Evolutionary conservation across 2,797 vertebrate species (phyloP).

Genomic region (Moxostoma hubbsi): DNA sequence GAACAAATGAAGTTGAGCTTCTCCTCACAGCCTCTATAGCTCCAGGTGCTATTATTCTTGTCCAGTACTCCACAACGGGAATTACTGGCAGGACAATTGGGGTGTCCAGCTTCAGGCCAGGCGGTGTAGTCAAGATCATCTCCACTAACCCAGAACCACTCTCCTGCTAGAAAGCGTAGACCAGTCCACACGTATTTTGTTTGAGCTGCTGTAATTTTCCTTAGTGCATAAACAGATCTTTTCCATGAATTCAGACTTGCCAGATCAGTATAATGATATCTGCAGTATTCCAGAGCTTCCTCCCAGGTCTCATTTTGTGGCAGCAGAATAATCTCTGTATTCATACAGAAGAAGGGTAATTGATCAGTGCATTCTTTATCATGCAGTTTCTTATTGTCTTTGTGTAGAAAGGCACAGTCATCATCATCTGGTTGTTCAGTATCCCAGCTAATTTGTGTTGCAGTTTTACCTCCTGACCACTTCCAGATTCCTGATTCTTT

Average conservation of each 20-base stretch:
- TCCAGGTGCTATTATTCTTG: not conserved
- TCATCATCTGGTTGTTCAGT: not conserved
- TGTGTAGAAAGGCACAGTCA: not conserved
- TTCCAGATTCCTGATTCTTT: slow-evolving; percentile 4
- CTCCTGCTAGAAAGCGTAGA: not conserved
- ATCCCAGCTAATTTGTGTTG: not conserved
- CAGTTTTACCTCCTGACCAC: slow-evolving; percentile 22
- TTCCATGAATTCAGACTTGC: slow-evolving; percentile 26
- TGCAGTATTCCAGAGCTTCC: slow-evolving; percentile 25
- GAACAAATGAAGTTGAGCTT: slow-evolving; percentile 40
- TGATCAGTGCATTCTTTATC: not conserved
- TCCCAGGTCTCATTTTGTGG: rapidly evolving
- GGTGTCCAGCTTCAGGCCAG: slow-evolving; percentile 42
- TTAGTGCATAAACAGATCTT: not conserved
- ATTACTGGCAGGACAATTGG: slow-evolving; percentile 32
- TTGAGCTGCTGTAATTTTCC: not conserved
- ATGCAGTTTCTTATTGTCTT: not conserved
- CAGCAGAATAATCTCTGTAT: slow-evolving; percentile 53
- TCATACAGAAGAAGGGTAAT: slow-evolving; percentile 44
- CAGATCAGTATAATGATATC: slow-evolving; percentile 25
- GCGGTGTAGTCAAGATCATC: slow-evolving; percentile 36
- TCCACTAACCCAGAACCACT: slow-evolving; percentile 65
- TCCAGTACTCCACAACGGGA: slow-evolving; percentile 42
- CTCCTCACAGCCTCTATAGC: slow-evolving; percentile 42
- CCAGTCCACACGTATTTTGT: not conserved